Percentiles rank a stretch among this genome's conserved stretches.
Conservation (phyloP, 2,888 invertebrate genomes). For the Syrista parreyssii region DNA sequence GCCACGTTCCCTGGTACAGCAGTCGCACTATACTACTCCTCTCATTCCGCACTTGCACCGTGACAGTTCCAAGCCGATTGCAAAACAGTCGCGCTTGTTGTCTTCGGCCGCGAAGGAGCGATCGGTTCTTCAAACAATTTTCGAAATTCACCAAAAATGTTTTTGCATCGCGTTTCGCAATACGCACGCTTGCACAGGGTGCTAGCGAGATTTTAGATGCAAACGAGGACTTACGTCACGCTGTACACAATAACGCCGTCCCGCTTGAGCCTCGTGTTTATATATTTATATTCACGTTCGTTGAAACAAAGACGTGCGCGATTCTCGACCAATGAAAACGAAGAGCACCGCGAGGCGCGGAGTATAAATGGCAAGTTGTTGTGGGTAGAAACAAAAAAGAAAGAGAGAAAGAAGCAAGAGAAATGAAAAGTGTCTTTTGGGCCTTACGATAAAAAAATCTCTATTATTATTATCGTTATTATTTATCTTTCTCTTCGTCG, state of each 20-base stretch:
- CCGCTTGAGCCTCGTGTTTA: not conserved
- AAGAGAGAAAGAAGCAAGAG: not conserved
- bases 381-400: no score
- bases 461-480: not conserved
- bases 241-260: not conserved
- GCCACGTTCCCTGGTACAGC: not conserved
- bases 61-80: not conserved
- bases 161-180: not conserved
- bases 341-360: not conserved
- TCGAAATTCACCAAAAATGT: not conserved
- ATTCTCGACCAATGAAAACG: not conserved
- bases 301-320: not conserved
- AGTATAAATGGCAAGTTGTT: not conserved
- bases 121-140: not conserved
- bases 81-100: slow-evolving; percentile 4
- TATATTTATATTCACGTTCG: not conserved
- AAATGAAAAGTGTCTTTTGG: not conserved
- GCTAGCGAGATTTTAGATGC: not conserved
- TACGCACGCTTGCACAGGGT: not conserved
- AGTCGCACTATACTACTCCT: slow-evolving; percentile 5
- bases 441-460: not conserved
- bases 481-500: not conserved
- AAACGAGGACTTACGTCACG: not conserved
- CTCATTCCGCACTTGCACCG: not conserved
- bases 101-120: not conserved